Base-by-base conservation (phyloP, 1,140 invertebrate genomes). In the Micrasema minimum region DNA sequence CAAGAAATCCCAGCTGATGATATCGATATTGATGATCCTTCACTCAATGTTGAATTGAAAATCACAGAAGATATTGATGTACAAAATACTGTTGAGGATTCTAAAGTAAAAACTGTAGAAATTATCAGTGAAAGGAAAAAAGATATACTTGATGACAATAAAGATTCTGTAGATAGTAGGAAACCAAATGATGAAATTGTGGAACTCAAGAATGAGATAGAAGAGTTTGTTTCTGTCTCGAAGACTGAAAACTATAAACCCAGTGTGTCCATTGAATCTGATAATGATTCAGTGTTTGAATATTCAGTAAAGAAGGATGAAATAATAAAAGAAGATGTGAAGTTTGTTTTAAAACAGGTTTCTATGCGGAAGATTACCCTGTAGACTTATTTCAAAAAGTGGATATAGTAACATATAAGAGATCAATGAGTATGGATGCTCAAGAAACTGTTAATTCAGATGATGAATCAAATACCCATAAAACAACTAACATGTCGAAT, bases 11-110 rank as follows among this genome's bases (percentile, higher is more conserved):
- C 14, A 1, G 2, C 23, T 59, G 66, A 71, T 12, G 76, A 83
- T 41, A 77, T 81, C 51, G 82, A 83, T 50, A 74, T 79, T 51
- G 79, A 82, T 61, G 79, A 83, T 71, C 70, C 80, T 22, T 82
- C 81, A 70, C 73, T 82, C 16, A 82, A 82, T 66, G 76, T 81
- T 46, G 83, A 85, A 77, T 78, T 85, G 16, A 84, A 83, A 79
- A 85, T 85, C 65, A 78, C 83, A 23, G 83, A 75, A 72, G 74
- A 75, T 31, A 38, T 69, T 18, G 73, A 75, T n/a, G 55, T 11
- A 43, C 11, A 59, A 12, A 22, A 3, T 10, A 48, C 14, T 18
- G 46, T 18, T 18, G 18, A 20, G 2, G 46, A 48, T 10, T 11
- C 46, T 22, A 16, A 16, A 7, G 10, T 18, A 10, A 48, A 18